A percentile compares a stretch with the other conserved stretches of the same genome.
Evolutionary conservation across 1,140 invertebrate species (phyloP).

Genomic region (Apis cerana): DNA sequence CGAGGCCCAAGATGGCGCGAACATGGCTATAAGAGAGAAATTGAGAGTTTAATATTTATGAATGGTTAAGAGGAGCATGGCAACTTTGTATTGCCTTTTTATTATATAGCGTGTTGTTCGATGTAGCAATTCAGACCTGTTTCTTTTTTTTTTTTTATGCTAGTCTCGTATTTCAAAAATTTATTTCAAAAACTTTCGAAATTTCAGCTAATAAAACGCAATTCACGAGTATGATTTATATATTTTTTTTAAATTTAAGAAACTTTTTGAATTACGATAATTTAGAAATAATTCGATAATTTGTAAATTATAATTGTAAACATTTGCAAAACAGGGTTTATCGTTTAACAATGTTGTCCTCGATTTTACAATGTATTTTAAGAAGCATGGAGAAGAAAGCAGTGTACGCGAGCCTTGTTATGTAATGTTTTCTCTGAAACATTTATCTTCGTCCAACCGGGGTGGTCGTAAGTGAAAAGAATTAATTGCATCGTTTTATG

Average conservation of each 20-base stretch:
- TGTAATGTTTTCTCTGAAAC: constrained; percentile 27
- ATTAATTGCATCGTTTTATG: constrained; percentile 26
- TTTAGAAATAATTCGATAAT: no score
- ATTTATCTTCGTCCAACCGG: constrained; percentile 47
- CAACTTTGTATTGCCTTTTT: constrained; percentile 22
- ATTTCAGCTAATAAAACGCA: no score
- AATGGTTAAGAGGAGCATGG: constrained; percentile 64
- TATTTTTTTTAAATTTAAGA: no score
- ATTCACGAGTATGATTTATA: no score
- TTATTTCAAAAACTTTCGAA: no score
- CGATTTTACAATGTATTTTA: neutral
- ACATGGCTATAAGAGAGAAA: constrained; percentile 63
- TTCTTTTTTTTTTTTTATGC: no score
- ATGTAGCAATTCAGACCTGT: neutral
- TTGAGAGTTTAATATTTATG: constrained; percentile 72
- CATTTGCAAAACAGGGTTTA: neutral
- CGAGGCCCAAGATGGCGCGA: constrained; percentile 53
- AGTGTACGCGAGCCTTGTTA: neutral
- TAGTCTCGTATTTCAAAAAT: no score
- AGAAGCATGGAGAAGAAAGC: no score
- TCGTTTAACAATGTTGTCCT: neutral
- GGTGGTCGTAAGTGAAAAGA: constrained; percentile 7
- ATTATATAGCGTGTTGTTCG: constrained; percentile 23
- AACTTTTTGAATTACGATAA: no score
- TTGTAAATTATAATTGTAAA: no score